Base-by-base conservation (phyloP, 2,113 vertebrate species). In the Crotophaga sulcirostris region DNA sequence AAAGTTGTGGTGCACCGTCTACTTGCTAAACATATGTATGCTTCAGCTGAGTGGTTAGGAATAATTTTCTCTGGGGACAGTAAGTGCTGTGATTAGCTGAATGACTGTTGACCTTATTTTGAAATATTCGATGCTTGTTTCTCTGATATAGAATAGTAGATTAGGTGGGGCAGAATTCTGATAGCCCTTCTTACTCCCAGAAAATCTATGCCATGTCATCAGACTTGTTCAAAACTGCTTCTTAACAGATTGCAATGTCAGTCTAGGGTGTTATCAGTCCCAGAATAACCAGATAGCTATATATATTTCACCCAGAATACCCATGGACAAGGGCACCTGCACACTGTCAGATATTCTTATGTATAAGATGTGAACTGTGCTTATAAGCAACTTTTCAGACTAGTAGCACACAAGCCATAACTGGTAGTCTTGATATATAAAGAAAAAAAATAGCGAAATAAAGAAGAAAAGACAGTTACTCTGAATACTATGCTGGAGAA, bases 141-240 rank as follows among this genome's bases (percentile, higher is more conserved):
- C 60, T 74, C 84, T 89, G 74, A 73, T 34, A 36, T 16, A 64
- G 28, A 59, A 54, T 16, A 62, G 19, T 31, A 84, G 58, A 64
- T 68, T 81, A 82, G 20, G n/a, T 19, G 40, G 69, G 66, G 84
- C 40, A 82, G 79, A 84, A 81, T 91, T 84, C 72, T 68, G 44
- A 87, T 17, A 86, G 88, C 38, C 13, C 38, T 90, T 66, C 4
- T 7, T 89, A 58, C 33, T 64, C 23, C 21, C 2, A 10, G 76
- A 97, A 93, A 95, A 96, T 96, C 93, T 86, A 87, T 96, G 90
- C 36, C 52, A 47, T 31, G 44, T 92, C 86, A 87, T 89, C 74
- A 88, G 62, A 64, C 49, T 87, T 66, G 34, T 72, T 96, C 88
- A 64, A 84, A 94, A 90, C n/a, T 60, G 68, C 80, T 84, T 87